phyloP scores from a whole-genome alignment of 2,797 vertebrate genomes.

The Botia almorhae region DNA sequence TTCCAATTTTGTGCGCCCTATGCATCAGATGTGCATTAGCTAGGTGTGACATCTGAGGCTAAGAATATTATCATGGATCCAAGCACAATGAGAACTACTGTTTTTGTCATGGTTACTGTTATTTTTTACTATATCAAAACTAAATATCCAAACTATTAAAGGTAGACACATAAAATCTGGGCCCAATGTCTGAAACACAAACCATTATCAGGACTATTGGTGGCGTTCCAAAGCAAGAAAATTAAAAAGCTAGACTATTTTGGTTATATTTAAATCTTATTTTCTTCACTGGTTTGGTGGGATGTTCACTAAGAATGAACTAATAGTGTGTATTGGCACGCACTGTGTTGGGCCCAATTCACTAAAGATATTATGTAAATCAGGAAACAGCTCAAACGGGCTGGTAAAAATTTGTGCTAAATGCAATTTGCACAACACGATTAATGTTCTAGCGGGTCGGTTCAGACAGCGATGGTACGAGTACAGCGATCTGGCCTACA shows the following conservation, averaged over 20 bases:
- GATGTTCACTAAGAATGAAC: background rate
- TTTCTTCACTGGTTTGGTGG: background rate
- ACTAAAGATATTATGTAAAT: conserved; percentile 4
- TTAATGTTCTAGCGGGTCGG: background rate
- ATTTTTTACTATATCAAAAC: background rate
- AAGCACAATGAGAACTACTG: background rate
- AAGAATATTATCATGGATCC: background rate
- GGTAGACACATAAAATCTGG: background rate
- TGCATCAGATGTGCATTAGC: too few relatives aligned
- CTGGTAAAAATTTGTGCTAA: background rate
- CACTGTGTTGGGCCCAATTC: background rate
- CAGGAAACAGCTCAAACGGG: background rate
- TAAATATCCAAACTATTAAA: background rate
- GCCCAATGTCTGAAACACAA: background rate
- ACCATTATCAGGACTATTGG: background rate
- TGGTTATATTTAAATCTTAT: background rate
- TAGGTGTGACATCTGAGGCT: too few relatives aligned
- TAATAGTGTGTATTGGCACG: background rate
- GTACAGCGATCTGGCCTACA: background rate
- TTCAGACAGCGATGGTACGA: too few relatives aligned
- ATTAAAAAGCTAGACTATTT: background rate
- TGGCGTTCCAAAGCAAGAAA: background rate
- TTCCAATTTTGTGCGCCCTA: too few relatives aligned
- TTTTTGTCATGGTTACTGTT: background rate
- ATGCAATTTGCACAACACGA: background rate